phyloP scores from a whole-genome alignment of 2,888 invertebrate species.

The Lamproptera curius region DNA sequence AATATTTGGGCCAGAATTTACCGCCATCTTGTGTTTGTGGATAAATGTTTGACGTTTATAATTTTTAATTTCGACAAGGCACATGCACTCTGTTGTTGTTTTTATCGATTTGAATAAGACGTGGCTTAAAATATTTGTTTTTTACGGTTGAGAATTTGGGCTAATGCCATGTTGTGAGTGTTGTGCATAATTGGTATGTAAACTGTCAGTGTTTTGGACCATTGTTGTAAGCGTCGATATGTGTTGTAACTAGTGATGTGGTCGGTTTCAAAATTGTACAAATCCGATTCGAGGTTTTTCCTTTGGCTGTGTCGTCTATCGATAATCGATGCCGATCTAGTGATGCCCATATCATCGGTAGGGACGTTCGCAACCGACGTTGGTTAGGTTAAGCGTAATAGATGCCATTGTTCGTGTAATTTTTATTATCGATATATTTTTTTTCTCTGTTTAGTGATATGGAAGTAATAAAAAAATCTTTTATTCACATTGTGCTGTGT shows the following conservation, averaged over 20 bases:
- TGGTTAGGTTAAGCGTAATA: constrained; percentile 43
- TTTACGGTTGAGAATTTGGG: no score
- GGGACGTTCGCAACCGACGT: constrained; percentile 9
- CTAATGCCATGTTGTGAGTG: no score
- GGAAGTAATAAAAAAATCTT: constrained; percentile 61
- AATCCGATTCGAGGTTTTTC: constrained; percentile 28
- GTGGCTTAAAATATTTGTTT: no score
- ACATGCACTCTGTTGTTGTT: no score
- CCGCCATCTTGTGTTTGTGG: constrained; percentile 2
- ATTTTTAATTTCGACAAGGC: no score
- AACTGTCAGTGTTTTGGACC: constrained; percentile 19
- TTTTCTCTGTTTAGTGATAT: constrained; percentile 57
- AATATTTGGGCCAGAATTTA: no score
- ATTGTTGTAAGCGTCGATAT: constrained; percentile 13
- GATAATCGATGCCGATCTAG: background rate
- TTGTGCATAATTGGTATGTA: no score
- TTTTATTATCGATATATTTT: constrained; percentile 45
- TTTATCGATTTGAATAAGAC: no score
- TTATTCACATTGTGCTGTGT: constrained; percentile 46
- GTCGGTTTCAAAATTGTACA: constrained; percentile 30
- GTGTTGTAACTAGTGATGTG: constrained; percentile 17
- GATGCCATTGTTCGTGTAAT: constrained; percentile 69
- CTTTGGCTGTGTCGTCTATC: constrained; percentile 12
- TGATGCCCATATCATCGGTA: constrained; percentile 5
- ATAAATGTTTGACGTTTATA: no score